Conservation (phyloP, 2,888 invertebrate genomes). For the Heliconius hortense region DNA sequence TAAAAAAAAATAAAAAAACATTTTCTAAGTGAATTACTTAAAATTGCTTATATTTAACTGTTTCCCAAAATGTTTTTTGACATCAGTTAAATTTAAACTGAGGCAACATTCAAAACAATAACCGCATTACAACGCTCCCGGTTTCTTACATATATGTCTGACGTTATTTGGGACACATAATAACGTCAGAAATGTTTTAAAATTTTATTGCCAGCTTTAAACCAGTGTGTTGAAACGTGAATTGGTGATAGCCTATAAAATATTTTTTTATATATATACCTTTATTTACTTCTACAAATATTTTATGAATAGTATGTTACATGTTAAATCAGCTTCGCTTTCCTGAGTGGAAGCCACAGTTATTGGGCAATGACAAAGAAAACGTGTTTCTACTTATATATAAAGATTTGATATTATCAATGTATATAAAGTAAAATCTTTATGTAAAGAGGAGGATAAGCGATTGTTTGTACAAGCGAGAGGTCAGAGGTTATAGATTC, state of each 20-base stretch:
- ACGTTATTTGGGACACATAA: no score
- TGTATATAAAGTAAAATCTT: background rate
- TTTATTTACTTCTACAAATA: no score
- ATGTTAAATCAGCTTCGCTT: no score
- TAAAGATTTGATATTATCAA: background rate
- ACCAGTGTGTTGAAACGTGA: background rate
- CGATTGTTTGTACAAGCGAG: no score
- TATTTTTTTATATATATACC: background rate
- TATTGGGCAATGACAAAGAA: background rate
- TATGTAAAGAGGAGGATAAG: no score
- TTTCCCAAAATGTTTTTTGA: background rate
- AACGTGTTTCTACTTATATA: background rate
- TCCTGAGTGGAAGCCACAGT: no score
- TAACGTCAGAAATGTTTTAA: conserved; percentile 40
- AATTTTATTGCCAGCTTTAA: conserved; percentile 39
- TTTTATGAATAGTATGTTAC: no score
- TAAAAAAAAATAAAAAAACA: no score
- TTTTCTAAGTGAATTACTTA: background rate
- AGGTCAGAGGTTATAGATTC: no score
- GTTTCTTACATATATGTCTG: conserved; percentile 33
- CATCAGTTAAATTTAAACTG: background rate
- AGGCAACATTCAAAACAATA: background rate
- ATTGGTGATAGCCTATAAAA: conserved; percentile 17
- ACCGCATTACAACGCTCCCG: conserved; percentile 35
- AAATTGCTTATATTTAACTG: background rate